Percentiles rank a stretch among this genome's conserved stretches.
Evolutionary conservation across 2,888 invertebrate species (phyloP).

Genomic region (Cataglyphis cursor): DNA sequence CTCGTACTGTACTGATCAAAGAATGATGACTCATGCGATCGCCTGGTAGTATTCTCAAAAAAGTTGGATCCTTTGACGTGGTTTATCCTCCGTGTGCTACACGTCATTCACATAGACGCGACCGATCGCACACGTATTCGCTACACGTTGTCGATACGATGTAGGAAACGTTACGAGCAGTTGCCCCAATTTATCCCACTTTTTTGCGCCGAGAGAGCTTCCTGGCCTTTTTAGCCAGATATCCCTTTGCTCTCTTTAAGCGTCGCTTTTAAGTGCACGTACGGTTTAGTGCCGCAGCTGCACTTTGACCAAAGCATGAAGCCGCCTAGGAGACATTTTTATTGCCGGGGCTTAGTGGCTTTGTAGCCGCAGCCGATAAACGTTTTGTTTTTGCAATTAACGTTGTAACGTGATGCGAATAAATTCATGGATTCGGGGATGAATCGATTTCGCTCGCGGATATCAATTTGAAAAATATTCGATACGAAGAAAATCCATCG

Average conservation of each 20-base stretch:
- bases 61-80: conserved; percentile 53
- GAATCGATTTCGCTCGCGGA: conserved; percentile 9
- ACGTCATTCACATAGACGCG: conserved; percentile 51
- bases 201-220: conserved; percentile 72
- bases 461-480: not conserved
- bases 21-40: conserved; percentile 47
- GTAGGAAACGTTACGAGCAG: conserved; percentile 74
- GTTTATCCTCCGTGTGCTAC: conserved; percentile 45
- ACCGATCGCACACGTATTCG: conserved; percentile 38
- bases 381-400: conserved; percentile 69
- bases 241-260: conserved; percentile 66
- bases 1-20: conserved; percentile 29
- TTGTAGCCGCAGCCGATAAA: conserved; percentile 67
- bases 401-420: conserved; percentile 56
- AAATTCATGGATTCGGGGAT: not conserved
- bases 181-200: conserved; percentile 76
- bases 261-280: conserved; percentile 72
- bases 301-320: conserved; percentile 71
- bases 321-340: conserved; percentile 71
- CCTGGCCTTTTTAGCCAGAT: conserved; percentile 63
- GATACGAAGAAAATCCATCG: conserved; percentile 1
- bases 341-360: conserved; percentile 61
- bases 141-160: conserved; percentile 71
- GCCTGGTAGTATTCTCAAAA: conserved; percentile 31
- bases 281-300: conserved; percentile 69